Evolutionary conservation across 2,113 vertebrate species (phyloP), one percentile per base, ranked within the genome.

Genomic region (Talpa occidentalis): DNA sequence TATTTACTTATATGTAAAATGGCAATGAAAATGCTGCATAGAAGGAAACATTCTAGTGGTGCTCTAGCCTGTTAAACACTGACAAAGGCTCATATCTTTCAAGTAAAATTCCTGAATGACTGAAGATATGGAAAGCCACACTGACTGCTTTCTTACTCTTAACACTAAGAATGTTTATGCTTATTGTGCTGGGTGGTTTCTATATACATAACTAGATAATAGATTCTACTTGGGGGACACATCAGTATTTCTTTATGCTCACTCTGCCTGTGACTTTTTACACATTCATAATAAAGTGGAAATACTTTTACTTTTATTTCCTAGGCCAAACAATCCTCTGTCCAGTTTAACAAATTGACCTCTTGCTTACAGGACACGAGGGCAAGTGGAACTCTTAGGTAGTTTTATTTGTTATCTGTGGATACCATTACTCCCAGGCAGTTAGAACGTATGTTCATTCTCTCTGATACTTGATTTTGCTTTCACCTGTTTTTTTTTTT

Each of bases 21-120:
- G 14, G 28, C 10, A 79, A 77, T 69, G 66, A 76, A 90, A 73
- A 90, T 85, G 35, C 42, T 42, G 22, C 35, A 91, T 95, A 91
- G 66, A 59, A 74, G 26, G 22, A 69, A 92, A 72, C 1, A 49
- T 10, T 88, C 16, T 44, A 80, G 26, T 78, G 64, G 52, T 78
- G 93, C 12, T 9, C 21, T 77, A 28, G 64, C 16, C 32, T 85
- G 17, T 14, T 82, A 59, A 95, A 86, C 81, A 81, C 10, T 78
- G 49, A 79, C 28, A 56, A 77, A 73, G 16, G 4, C 12, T 81
- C 15, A 32, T 67, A 83, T 16, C 5, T 67, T 70, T 90, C 26
- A 88, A 88, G 19, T 56, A 52, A 88, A 84, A 85, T 81, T 90
- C 10, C 30, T 78, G 32, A n/a, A 17, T 76, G 7, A 66, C 3